A percentile compares a stretch with the other conserved stretches of the same genome.
Conservation (phyloP, 2,888 invertebrate species). For the Hofmannophila pseudospretella region DNA sequence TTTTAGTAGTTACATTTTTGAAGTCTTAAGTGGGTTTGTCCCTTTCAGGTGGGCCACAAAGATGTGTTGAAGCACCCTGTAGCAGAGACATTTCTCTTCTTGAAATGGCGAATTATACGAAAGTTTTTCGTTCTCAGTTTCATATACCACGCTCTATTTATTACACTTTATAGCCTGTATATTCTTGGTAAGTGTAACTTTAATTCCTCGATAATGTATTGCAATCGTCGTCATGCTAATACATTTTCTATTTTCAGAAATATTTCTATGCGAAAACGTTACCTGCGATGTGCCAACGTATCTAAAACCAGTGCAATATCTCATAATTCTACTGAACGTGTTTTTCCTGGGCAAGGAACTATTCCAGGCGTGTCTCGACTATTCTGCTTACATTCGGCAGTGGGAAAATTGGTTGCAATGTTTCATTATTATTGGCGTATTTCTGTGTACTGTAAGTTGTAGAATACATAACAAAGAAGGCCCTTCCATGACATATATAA, state of each 20-base stretch:
- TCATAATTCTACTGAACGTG: slow-evolving; percentile 80
- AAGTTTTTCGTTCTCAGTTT: slow-evolving; percentile 89
- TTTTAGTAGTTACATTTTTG: too few relatives aligned
- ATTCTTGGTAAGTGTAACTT: slow-evolving; percentile 76
- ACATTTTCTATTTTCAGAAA: slow-evolving; percentile 60
- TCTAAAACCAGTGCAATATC: slow-evolving; percentile 73
- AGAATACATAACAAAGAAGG: too few relatives aligned
- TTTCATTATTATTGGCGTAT: slow-evolving; percentile 85
- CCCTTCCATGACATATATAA: too few relatives aligned
- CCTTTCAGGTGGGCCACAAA: slow-evolving; percentile 82
- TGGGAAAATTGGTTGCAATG: slow-evolving; percentile 93
- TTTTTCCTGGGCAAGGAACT: slow-evolving; percentile 84
- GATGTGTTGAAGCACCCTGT: slow-evolving; percentile 89
- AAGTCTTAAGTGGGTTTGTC: too few relatives aligned
- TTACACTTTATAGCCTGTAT: slow-evolving; percentile 84
- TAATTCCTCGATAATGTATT: too few relatives aligned
- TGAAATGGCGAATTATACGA: slow-evolving; percentile 90
- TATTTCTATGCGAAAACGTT: slow-evolving; percentile 68
- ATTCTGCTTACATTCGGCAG: slow-evolving; percentile 84
- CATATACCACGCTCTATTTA: slow-evolving; percentile 86
- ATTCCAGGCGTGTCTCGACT: slow-evolving; percentile 86
- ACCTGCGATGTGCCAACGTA: slow-evolving; percentile 59
- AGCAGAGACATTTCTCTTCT: slow-evolving; percentile 88
- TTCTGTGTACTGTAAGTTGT: slow-evolving; percentile 80
- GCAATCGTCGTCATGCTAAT: too few relatives aligned